Base-by-base conservation (phyloP, 1,140 invertebrate species). In the Microplitis demolitor region DNA sequence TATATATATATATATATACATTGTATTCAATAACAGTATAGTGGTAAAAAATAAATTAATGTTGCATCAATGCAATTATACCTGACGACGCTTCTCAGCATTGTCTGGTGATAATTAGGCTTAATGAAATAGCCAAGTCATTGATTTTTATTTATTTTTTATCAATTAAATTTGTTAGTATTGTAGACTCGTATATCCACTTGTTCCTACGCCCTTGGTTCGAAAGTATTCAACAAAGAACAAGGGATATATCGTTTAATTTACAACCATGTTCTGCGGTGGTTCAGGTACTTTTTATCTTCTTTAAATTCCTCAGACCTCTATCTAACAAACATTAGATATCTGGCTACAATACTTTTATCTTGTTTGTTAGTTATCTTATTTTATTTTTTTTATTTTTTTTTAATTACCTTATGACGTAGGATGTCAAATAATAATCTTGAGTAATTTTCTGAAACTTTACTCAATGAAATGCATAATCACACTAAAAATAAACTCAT, bases 191-290 rank as follows among this genome's bases (percentile, higher is more conserved):
- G 13, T 66, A 31, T 68, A 66, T 63, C 72, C 73, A 64, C 24
- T 16, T 62, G 35, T 31, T 67, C 69, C 69, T 71, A 74, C 73
- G 73, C 73, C 73, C 73, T 74, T 74, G 73, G 54, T 54, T 16
- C 14, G 4, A 54, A 62, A 67, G 64, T 53, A 67, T 63, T 71
- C 69, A 66, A 74, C 73, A 74, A 63, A 71, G 64, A 72, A 61
- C 54, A 53, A 66, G 50, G 33, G 16, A 64, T 11, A 67, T 13
- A 45, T 45, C 35, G 50, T 66, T 71, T 71, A 70, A 74, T 71
- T 74, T 74, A 74, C 73, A 39, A 39, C 39, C 24, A 24, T 24
- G 24, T 24, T 24, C 24, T 24, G 11, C 39, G 6, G 39, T 39
- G 6, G 39, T 11, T 39, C 39, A 39, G 39, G 39, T 39, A 39